Conservation (phyloP, 2,113 vertebrate species). For the Embiotoca jacksoni region DNA sequence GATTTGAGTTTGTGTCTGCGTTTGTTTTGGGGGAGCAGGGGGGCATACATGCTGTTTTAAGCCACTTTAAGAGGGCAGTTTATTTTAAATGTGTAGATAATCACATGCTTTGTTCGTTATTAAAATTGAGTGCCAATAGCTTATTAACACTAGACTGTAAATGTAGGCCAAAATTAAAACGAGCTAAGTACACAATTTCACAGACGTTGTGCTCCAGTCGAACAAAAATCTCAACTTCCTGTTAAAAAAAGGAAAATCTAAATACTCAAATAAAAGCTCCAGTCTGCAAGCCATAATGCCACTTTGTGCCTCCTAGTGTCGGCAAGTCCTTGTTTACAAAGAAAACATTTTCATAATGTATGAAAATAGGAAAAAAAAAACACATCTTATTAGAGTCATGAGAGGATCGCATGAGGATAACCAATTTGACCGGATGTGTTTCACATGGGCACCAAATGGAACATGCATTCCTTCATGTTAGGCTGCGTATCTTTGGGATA, state of each 20-base stretch:
- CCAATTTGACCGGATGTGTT: slow-evolving; percentile 26
- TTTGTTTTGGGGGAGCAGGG: neutral
- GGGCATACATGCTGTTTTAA: neutral
- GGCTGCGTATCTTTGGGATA: slow-evolving; percentile 17
- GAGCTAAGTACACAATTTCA: neutral
- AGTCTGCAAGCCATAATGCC: no score
- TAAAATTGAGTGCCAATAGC: neutral
- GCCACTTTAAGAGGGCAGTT: slow-evolving; percentile 22
- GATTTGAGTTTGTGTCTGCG: neutral
- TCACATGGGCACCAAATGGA: slow-evolving; percentile 23
- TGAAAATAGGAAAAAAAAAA: neutral
- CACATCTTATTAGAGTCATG: neutral
- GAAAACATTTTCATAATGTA: slow-evolving; percentile 7
- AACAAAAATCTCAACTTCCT: neutral
- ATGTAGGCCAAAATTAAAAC: neutral
- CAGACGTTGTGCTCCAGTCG: neutral
- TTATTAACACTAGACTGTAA: neutral
- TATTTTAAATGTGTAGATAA: slow-evolving; percentile 43
- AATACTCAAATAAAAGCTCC: neutral
- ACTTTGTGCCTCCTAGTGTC: neutral
- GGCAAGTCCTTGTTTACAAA: neutral
- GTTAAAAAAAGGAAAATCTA: neutral
- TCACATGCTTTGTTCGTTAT: slow-evolving; percentile 8
- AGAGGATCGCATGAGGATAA: slow-evolving; percentile 23
- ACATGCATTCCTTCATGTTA: slow-evolving; percentile 30